Evolutionary conservation across 2,888 invertebrate genomes (phyloP).

Genomic region (Pristionchus exspectatus): DNA sequence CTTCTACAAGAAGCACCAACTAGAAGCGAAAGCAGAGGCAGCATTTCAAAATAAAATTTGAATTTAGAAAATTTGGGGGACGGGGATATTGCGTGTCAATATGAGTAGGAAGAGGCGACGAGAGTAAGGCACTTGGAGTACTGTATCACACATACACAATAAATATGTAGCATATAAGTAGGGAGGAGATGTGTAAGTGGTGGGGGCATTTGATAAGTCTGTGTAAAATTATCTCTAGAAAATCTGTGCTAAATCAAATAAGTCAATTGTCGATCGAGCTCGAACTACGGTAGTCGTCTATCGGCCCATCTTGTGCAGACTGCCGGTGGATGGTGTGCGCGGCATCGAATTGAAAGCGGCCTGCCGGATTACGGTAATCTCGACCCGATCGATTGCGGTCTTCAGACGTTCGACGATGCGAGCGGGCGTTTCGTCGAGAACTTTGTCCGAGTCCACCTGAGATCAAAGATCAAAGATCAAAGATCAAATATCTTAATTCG

Average conservation of each 20-base stretch:
- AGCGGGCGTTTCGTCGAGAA: slow-evolving; percentile 70
- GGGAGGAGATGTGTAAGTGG: background rate
- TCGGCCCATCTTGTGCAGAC: slow-evolving; percentile 27
- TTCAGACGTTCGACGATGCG: slow-evolving; percentile 76
- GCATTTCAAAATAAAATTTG: slow-evolving; percentile 6
- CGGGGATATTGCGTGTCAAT: background rate
- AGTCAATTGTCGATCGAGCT: background rate
- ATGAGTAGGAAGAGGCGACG: background rate
- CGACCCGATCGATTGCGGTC: slow-evolving; percentile 68
- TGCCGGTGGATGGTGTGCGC: slow-evolving; percentile 7
- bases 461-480: slow-evolving; percentile 39
- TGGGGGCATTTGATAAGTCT: background rate
- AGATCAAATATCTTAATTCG: background rate
- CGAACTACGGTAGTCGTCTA: slow-evolving; percentile 1
- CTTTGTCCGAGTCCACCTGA: slow-evolving; percentile 71
- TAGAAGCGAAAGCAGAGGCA: slow-evolving; percentile 13
- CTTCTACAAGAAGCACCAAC: slow-evolving; percentile 35
- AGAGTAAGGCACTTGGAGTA: background rate
- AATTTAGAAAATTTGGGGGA: background rate
- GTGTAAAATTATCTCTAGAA: background rate
- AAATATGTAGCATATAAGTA: slow-evolving; percentile 23
- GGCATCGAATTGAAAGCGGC: slow-evolving; percentile 16
- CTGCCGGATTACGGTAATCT: slow-evolving; percentile 68
- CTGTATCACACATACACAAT: background rate
- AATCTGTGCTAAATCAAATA: background rate